A percentile compares a stretch with the other conserved stretches of the same genome.
Evolutionary conservation across 2,797 vertebrate genomes (phyloP).

Genomic region (Gila robusta): DNA sequence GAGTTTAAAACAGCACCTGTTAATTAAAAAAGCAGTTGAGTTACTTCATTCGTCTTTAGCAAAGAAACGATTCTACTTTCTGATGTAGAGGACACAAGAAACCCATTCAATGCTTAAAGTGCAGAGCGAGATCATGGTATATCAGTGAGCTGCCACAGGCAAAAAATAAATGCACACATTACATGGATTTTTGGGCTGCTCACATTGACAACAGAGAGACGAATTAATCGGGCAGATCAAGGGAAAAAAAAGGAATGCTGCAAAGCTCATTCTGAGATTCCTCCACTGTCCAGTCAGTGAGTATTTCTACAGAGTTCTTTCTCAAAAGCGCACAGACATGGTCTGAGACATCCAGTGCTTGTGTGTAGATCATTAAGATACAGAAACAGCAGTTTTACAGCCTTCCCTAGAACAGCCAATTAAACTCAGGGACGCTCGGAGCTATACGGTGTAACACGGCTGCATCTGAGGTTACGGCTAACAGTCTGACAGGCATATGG

Average conservation of each 20-base stretch:
- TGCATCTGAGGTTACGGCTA: slow-evolving; percentile 57
- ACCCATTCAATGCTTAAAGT: slow-evolving; percentile 9
- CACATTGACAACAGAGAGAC: slow-evolving; percentile 23
- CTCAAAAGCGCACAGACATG: slow-evolving; percentile 57
- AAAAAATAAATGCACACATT: slow-evolving; percentile 32
- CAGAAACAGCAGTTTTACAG: slow-evolving; percentile 67
- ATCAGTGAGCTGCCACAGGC: slow-evolving; percentile 19
- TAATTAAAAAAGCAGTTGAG: not conserved
- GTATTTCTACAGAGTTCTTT: slow-evolving; percentile 58
- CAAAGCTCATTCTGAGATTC: slow-evolving; percentile 39
- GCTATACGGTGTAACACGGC: slow-evolving; percentile 61
- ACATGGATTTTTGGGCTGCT: slow-evolving; percentile 11
- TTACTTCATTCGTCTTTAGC: not conserved
- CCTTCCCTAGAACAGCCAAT: slow-evolving; percentile 73
- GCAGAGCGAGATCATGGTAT: not conserved
- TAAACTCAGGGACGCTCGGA: slow-evolving; percentile 73
- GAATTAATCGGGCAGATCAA: slow-evolving; percentile 15
- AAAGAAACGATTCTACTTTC: not conserved
- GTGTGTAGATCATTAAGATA: slow-evolving; percentile 69
- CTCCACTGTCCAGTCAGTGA: slow-evolving; percentile 52
- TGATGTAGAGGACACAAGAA: slow-evolving; percentile 8
- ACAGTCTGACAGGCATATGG: slow-evolving; percentile 60
- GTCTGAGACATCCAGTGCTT: slow-evolving; percentile 54
- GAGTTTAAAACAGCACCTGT: not conserved
- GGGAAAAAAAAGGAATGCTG: slow-evolving; percentile 2